Percentiles rank a stretch among this genome's conserved stretches.
Conservation (phyloP, 1,140 invertebrate species). For the Leptopilina boulardi region DNA sequence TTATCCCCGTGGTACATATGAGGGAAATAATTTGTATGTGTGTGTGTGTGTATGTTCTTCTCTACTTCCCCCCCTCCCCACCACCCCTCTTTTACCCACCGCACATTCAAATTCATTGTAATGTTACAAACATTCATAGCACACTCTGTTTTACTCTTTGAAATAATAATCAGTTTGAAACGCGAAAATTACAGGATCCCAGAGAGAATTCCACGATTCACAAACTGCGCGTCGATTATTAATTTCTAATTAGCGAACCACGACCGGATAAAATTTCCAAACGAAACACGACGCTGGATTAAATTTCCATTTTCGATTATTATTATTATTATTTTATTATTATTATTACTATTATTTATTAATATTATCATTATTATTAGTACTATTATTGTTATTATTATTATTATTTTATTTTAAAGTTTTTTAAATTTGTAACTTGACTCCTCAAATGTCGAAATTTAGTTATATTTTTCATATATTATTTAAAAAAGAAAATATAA, state of each 20-base stretch:
- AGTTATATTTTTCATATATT: too few relatives aligned
- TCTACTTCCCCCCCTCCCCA: not conserved
- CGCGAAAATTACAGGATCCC: slow-evolving; percentile 11
- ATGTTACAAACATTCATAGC: slow-evolving; percentile 15
- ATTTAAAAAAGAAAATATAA: too few relatives aligned
- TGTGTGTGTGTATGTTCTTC: too few relatives aligned
- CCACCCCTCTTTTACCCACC: too few relatives aligned
- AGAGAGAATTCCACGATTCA: not conserved
- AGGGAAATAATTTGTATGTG: not conserved
- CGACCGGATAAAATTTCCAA: slow-evolving; percentile 6
- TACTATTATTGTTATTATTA: not conserved
- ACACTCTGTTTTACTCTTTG: slow-evolving; percentile 3
- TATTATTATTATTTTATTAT: not conserved
- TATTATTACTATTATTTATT: not conserved
- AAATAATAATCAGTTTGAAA: slow-evolving; percentile 22
- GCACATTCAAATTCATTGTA: not conserved
- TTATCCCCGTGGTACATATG: not conserved
- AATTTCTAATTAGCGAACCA: slow-evolving; percentile 24
- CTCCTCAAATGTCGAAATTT: too few relatives aligned
- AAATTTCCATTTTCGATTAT: slow-evolving; percentile 11
- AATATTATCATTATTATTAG: not conserved
- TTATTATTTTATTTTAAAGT: not conserved
- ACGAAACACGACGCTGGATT: not conserved
- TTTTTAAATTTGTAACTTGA: not conserved
- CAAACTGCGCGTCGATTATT: slow-evolving; percentile 20